Evolutionary conservation across 2,113 vertebrate genomes (phyloP).

Genomic region (Brachionichthys hirsutus): DNA sequence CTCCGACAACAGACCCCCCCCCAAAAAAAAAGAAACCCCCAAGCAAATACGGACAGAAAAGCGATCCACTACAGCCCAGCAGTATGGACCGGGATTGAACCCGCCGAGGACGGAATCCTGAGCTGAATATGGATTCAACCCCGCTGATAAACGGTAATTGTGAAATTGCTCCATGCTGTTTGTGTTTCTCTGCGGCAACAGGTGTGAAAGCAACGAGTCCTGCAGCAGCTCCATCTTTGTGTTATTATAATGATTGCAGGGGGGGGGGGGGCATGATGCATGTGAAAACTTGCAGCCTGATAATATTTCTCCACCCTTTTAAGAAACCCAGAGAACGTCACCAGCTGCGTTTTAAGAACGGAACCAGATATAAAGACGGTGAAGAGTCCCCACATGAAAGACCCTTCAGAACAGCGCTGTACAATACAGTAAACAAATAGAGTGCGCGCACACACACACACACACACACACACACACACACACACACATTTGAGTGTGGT

Average conservation of each 20-base stretch:
- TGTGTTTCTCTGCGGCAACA: slow-evolving; percentile 28
- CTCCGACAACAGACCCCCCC: neutral
- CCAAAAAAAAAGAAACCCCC: neutral
- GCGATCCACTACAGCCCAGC: neutral
- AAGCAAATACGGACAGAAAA: neutral
- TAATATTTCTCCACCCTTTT: neutral
- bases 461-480: too few relatives aligned
- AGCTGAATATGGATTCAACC: slow-evolving; percentile 72
- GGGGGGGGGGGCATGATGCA: neutral
- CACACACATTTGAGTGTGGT: too few relatives aligned
- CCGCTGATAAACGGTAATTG: slow-evolving; percentile 77
- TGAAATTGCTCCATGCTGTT: slow-evolving; percentile 32
- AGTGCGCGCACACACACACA: too few relatives aligned
- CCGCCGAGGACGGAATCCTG: neutral
- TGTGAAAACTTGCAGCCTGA: slow-evolving; percentile 19
- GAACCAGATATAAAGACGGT: too few relatives aligned
- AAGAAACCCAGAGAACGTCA: neutral
- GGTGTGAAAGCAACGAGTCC: slow-evolving; percentile 38
- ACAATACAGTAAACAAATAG: too few relatives aligned
- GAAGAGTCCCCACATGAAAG: too few relatives aligned
- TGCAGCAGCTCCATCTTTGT: neutral
- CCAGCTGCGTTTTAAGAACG: neutral
- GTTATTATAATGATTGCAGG: too few relatives aligned
- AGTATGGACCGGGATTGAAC: slow-evolving; percentile 47
- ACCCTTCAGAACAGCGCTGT: too few relatives aligned